Percentiles rank a stretch among this genome's conserved stretches.
These are phyloP conservation scores for Dolichallabes microphthalmus DNA, from an alignment of 2,113 vertebrate species.

Conservation along the genomic window DNA sequence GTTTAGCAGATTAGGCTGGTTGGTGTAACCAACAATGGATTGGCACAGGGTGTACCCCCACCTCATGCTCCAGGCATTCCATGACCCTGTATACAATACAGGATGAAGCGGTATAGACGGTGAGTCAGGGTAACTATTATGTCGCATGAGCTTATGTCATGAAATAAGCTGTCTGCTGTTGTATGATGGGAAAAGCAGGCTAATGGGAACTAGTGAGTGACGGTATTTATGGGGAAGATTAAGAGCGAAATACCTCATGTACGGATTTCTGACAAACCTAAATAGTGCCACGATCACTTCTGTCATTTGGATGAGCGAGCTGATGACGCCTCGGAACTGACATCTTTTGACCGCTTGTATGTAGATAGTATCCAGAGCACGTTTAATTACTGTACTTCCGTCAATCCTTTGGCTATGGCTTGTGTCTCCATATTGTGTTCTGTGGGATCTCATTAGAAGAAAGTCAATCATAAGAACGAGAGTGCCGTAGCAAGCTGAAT, in stretches of 20 bases:
- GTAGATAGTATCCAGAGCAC: not conserved
- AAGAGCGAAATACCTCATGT: not conserved
- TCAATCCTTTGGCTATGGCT: not conserved
- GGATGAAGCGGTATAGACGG: no score
- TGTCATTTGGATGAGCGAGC: not conserved
- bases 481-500: not conserved
- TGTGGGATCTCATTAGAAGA: not conserved
- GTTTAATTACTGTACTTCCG: slow-evolving; percentile 18
- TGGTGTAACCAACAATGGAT: no score
- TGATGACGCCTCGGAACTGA: not conserved
- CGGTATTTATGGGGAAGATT: not conserved
- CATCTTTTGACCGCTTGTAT: not conserved
- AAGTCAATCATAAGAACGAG: not conserved
- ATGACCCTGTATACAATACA: no score
- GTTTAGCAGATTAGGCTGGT: no score
- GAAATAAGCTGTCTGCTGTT: not conserved
- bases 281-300: not conserved
- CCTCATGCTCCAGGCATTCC: no score
- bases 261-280: not conserved
- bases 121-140: not conserved
- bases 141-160: not conserved
- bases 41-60: no score
- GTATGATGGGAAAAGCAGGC: not conserved
- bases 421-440: not conserved
- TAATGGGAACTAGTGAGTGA: not conserved